Percentiles rank a stretch among this genome's conserved stretches.
phyloP scores from a whole-genome alignment of 2,113 vertebrate species.

The Nymphicus hollandicus region DNA sequence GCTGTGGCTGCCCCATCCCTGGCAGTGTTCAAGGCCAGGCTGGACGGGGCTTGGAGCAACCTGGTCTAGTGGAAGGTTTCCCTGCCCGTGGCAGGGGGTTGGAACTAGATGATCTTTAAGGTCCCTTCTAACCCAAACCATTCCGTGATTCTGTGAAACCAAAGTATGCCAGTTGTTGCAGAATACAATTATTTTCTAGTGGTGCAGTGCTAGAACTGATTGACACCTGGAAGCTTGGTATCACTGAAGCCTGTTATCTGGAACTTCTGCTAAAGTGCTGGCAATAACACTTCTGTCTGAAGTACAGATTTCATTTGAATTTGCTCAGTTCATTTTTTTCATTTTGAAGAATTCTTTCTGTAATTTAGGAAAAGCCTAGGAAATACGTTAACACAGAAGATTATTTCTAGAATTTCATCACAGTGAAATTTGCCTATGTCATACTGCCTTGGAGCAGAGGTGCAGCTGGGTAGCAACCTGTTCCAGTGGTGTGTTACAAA shows the following conservation, averaged over 20 bases:
- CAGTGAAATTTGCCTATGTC: background rate
- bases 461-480: conserved; percentile 31
- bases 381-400: background rate
- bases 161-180: background rate
- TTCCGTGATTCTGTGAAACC: background rate
- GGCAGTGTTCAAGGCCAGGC: background rate
- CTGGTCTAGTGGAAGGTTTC: background rate
- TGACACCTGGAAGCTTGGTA: background rate
- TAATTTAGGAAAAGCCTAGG: background rate
- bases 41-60: background rate
- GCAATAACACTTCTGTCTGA: background rate
- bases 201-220: background rate
- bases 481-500: background rate
- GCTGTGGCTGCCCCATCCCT: background rate
- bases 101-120: background rate
- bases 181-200: background rate
- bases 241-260: background rate
- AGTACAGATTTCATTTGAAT: background rate
- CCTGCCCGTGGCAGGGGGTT: background rate
- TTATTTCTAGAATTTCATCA: background rate
- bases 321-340: background rate
- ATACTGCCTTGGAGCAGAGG: background rate
- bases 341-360: background rate
- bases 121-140: background rate
- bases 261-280: background rate